A percentile compares a stretch with the other conserved stretches of the same genome.
Conservation (phyloP, 2,888 invertebrate species). For the Cerastis leucographa region DNA sequence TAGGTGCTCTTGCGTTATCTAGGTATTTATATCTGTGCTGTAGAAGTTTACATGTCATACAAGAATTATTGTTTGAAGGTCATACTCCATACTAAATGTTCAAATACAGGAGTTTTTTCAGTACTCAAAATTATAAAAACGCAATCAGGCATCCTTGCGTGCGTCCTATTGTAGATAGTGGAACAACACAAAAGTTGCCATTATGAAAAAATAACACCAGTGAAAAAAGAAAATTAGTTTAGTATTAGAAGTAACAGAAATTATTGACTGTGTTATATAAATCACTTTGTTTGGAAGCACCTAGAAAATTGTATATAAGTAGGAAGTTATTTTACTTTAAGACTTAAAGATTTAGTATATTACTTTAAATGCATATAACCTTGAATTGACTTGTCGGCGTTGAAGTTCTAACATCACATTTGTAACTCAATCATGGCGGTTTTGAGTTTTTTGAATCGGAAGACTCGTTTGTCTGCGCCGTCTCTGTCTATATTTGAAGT, state of each 20-base stretch:
- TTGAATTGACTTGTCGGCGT: background rate
- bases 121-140: background rate
- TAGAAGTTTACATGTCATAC: background rate
- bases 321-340: background rate
- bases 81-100: too few relatives aligned
- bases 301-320: slow-evolving; percentile 1
- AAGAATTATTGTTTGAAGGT: background rate
- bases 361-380: background rate
- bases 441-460: too few relatives aligned
- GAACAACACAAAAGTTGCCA: background rate
- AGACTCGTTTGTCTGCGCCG: too few relatives aligned
- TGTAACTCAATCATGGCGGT: too few relatives aligned
- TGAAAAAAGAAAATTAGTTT: background rate
- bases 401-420: too few relatives aligned
- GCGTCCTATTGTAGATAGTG: background rate
- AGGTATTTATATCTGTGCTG: background rate
- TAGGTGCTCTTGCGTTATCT: background rate
- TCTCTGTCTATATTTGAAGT: too few relatives aligned
- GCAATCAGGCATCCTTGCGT: background rate
- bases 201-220: background rate
- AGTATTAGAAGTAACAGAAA: background rate
- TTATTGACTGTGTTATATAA: background rate
- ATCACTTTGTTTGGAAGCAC: background rate
- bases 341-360: slow-evolving; percentile 2
- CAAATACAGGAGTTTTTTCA: too few relatives aligned